Conservation (phyloP, 2,888 invertebrate genomes). For the Sylvicola fuscatus region DNA sequence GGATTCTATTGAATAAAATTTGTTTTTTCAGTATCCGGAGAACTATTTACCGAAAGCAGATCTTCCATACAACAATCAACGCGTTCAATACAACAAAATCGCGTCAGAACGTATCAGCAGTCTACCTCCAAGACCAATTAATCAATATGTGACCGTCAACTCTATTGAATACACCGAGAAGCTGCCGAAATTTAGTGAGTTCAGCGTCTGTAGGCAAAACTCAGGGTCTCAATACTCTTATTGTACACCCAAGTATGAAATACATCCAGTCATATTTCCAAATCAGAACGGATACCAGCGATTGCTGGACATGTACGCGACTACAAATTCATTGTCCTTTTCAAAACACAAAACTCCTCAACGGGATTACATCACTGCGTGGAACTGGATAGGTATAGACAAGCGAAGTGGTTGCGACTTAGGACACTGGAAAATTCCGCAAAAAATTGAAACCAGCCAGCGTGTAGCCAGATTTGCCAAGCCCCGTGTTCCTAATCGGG, state of each 20-base stretch:
- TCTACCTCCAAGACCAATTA: background rate
- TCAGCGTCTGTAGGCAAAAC: background rate
- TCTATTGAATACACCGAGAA: background rate
- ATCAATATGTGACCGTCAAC: background rate
- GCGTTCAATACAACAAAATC: too few relatives aligned
- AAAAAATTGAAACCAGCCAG: too few relatives aligned
- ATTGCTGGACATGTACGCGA: slow-evolving; percentile 3
- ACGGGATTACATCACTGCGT: background rate
- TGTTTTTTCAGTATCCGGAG: too few relatives aligned
- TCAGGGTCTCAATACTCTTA: background rate
- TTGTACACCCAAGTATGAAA: background rate
- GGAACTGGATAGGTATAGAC: slow-evolving; percentile 1
- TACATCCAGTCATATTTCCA: background rate
- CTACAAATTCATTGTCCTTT: slow-evolving; percentile 3
- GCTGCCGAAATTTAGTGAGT: too few relatives aligned
- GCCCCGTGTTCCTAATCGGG: slow-evolving; percentile 5
- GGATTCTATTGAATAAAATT: too few relatives aligned
- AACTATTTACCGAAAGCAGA: too few relatives aligned
- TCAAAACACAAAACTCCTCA: background rate
- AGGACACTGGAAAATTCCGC: too few relatives aligned
- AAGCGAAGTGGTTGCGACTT: background rate
- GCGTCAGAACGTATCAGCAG: too few relatives aligned
- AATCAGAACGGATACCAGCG: background rate
- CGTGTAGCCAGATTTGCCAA: background rate
- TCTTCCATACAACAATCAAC: too few relatives aligned